Conservation (phyloP, 2,797 vertebrate species). For the Threskiornis aethiopicus region DNA sequence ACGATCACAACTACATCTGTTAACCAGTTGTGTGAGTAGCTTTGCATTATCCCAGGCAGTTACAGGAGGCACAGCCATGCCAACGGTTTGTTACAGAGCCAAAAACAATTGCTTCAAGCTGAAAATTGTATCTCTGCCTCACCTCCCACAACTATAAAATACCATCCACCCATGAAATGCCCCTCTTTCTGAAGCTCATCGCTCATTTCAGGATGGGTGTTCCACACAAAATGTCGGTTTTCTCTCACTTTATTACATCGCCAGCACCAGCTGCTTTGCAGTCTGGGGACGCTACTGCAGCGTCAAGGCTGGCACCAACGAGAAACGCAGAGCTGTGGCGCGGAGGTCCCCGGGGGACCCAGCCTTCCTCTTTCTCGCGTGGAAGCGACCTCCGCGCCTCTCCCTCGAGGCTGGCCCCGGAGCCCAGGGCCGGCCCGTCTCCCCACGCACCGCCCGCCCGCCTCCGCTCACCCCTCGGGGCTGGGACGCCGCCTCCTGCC, state of each 20-base stretch:
- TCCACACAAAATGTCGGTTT: background rate
- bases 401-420: background rate
- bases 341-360: too few relatives aligned
- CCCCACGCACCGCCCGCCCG: background rate
- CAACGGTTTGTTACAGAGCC: background rate
- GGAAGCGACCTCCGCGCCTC: background rate
- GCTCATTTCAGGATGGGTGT: background rate
- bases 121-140: background rate
- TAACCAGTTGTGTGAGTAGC: background rate
- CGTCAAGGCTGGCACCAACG: fast-evolving
- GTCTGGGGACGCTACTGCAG: fast-evolving
- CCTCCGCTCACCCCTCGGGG: background rate
- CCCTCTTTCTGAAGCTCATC: background rate
- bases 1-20: background rate
- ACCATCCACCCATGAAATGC: background rate
- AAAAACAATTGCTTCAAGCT: background rate
- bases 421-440: background rate
- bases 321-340: background rate
- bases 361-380: background rate
- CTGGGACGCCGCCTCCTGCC: background rate
- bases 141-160: background rate
- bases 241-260: background rate
- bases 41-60: background rate
- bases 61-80: background rate
- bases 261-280: background rate